Evolutionary conservation across 2,113 vertebrate species (phyloP).

Genomic region (Xiphophorus hellerii): DNA sequence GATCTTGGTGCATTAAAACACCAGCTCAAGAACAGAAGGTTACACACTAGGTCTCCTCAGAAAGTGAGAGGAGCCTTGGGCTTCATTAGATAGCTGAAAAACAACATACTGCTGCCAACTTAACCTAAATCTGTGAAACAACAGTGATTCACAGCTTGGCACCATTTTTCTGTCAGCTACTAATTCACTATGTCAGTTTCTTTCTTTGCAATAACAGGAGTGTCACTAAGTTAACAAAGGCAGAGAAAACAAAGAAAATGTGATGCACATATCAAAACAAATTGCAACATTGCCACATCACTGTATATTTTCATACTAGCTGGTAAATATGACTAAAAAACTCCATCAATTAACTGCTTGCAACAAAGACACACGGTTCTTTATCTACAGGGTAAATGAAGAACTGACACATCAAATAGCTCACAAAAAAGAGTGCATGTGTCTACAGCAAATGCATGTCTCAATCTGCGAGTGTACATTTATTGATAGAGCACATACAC

Average conservation of each 20-base stretch:
- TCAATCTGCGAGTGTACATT: not conserved
- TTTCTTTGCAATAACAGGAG: not conserved
- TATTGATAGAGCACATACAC: slow-evolving; percentile 5
- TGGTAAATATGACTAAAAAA: slow-evolving; percentile 31
- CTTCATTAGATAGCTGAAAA: not conserved
- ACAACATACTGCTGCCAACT: not conserved
- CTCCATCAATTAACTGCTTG: slow-evolving; percentile 23
- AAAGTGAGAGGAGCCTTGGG: not conserved
- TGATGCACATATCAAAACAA: not conserved
- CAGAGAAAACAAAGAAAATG: not conserved
- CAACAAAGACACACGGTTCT: slow-evolving; percentile 37
- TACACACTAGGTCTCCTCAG: not conserved
- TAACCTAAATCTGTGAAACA: not conserved
- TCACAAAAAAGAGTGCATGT: slow-evolving; percentile 18
- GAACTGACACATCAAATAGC: slow-evolving; percentile 58
- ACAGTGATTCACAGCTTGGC: slow-evolving; percentile 11
- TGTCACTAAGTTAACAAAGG: not conserved
- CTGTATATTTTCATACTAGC: not conserved
- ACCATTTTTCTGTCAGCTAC: slow-evolving; percentile 22
- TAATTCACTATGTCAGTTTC: slow-evolving; percentile 17
- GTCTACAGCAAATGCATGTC: slow-evolving; percentile 2
- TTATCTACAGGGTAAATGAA: slow-evolving; percentile 39
- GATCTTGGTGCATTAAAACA: slow-evolving; percentile 24
- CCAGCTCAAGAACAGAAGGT: not conserved
- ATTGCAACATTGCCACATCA: not conserved